phyloP scores from a whole-genome alignment of 2,113 vertebrate genomes.

The Gobius niger region DNA sequence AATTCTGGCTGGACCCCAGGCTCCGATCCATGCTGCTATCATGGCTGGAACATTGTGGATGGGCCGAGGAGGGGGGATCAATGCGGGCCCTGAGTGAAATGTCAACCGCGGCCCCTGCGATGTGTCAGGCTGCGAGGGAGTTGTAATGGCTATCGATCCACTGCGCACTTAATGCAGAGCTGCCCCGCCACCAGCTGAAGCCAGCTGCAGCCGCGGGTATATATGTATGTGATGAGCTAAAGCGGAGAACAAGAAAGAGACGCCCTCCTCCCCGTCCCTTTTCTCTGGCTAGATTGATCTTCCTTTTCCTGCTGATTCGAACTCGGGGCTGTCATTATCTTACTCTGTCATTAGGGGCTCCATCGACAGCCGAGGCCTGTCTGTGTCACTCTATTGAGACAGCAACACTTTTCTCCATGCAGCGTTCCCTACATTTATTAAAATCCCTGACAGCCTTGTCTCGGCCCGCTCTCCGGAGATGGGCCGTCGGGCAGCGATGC shows the following conservation, averaged over 20 bases:
- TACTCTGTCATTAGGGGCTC: conserved; percentile 99
- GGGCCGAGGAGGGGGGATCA: conserved; percentile 81
- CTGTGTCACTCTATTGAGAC: conserved; percentile 99
- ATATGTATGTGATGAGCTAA: conserved; percentile 98
- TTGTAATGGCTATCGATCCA: conserved; percentile 99
- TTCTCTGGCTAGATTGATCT: conserved; percentile 96
- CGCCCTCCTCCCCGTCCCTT: conserved; percentile 82
- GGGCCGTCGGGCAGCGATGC: conserved; percentile 53
- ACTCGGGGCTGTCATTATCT: conserved; percentile 99
- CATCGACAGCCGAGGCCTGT: conserved; percentile 91
- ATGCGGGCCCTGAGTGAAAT: conserved; percentile 94
- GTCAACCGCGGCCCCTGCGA: conserved; percentile 91
- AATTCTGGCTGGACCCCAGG: conserved; percentile 88
- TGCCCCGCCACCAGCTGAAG: conserved; percentile 78
- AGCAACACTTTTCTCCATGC: conserved; percentile 96
- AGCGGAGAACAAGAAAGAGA: conserved; percentile 85
- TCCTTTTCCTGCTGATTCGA: conserved; percentile 99
- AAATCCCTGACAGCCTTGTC: conserved; percentile 88
- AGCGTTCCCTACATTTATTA: conserved; percentile 97
- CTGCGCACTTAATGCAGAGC: conserved; percentile 97
- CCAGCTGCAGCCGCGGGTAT: conserved; percentile 85
- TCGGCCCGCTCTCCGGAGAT: conserved; percentile 60
- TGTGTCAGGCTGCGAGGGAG: conserved; percentile 97
- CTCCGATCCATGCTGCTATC: conserved; percentile 84
- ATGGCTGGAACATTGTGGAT: conserved; percentile 90